Evolutionary conservation across 2,888 invertebrate species (phyloP), one percentile per base, ranked within the genome.

Genomic region (Phoronis australis): DNA sequence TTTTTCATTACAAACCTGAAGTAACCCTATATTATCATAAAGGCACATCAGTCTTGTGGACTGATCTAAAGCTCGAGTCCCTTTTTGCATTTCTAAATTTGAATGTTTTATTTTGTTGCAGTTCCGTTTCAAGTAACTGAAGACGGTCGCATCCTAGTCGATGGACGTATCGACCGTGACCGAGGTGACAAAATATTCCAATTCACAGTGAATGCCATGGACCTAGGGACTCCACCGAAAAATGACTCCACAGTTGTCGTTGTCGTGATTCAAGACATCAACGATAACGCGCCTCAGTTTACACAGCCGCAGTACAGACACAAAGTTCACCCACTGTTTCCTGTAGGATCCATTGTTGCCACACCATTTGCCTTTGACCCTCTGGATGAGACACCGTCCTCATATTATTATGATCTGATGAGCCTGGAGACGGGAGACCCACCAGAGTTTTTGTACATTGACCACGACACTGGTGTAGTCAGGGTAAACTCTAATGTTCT

Each of bases 221-320:
- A 59, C 50, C 27, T 20, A 1, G 54, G 55, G 2, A 43, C 44
- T 21, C 60, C 60, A 12, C 54, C 54, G 2, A 41, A 42, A 21
- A 51, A 55, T 21, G 41, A 50, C 21, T 38, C 42, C 15, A 48
- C 52, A 18, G 45, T 47, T n/a, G 48, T 59, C 2, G 56, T 54
- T 9, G 50, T 59, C 23, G 55, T 60, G 15, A 37, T 60, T 2
- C 43, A 52, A n/a, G 60, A 60, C 41, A 48, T 60, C 35, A 60
- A 60, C 35, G 60, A 60, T 48, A 60, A 60, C 42, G 56, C 60
- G 12, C 60, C 60, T 3, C 37, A 38, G 37, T 57, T 60, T 46
- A 48, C 60, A 0, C 48, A 52, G 39, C 18, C 37, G 9, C 35
- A 45, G 24, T 60, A 60, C 47, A 44, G 48, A 4, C 58, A 58